These are phyloP conservation scores for Jaculus jaculus DNA, from an alignment of 2,113 vertebrate species.

Conservation along the genomic window DNA sequence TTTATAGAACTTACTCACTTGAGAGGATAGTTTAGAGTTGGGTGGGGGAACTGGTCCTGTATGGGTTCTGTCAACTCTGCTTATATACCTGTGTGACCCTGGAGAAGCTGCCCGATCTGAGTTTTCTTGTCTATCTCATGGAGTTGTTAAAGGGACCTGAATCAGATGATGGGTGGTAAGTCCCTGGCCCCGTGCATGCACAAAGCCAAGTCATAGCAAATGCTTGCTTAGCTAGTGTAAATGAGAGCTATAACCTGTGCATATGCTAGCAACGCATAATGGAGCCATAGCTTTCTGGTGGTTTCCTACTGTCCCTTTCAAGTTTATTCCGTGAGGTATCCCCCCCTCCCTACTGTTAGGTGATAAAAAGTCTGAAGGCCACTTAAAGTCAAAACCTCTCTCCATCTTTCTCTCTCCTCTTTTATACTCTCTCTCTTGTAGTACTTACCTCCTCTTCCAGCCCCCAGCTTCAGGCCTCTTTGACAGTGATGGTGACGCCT, in stretches of 20 bases:
- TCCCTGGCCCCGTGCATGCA: background rate
- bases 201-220: background rate
- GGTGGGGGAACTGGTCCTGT: background rate
- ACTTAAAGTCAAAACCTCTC: background rate
- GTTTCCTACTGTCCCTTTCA: background rate
- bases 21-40: background rate
- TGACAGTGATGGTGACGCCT: background rate
- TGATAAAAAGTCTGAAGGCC: background rate
- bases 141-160: background rate
- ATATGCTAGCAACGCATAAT: background rate
- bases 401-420: background rate
- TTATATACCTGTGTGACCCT: conserved; percentile 3
- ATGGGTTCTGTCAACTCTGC: background rate
- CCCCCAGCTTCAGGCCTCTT: background rate
- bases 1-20: background rate
- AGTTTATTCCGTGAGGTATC: background rate
- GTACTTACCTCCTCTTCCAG: background rate
- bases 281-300: background rate
- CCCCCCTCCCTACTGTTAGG: background rate
- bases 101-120: background rate
- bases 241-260: no score
- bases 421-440: background rate
- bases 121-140: background rate
- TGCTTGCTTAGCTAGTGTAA: background rate
- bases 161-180: background rate